Conservation (phyloP, 2,797 vertebrate species). For the Graptemys geographica region DNA sequence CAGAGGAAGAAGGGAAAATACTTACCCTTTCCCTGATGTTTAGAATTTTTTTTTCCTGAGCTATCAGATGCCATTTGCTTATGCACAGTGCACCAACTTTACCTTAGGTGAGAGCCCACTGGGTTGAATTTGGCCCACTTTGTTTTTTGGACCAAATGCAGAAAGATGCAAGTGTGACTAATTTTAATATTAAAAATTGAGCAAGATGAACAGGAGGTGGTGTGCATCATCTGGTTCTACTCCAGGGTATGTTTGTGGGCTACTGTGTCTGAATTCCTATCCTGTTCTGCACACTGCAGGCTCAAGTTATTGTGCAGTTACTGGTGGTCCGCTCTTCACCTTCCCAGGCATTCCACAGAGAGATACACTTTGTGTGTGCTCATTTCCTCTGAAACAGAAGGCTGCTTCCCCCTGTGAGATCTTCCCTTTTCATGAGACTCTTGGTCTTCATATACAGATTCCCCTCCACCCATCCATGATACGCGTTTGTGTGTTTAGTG, state of each 20-base stretch:
- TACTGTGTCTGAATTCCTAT: neutral
- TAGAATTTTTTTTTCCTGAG: neutral
- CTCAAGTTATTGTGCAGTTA: neutral
- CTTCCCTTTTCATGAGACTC: neutral
- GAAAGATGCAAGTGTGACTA: accelerated
- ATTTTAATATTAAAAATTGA: accelerated
- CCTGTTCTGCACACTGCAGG: neutral
- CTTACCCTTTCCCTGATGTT: constrained; percentile 45
- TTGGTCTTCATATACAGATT: neutral
- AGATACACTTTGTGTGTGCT: neutral
- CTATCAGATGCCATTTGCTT: constrained; percentile 43
- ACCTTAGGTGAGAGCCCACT: constrained; percentile 14
- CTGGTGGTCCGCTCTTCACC: neutral
- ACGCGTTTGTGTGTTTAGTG: accelerated
- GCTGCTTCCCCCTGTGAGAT: accelerated
- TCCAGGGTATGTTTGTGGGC: neutral
- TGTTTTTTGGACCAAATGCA: neutral
- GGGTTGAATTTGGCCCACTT: neutral
- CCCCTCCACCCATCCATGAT: neutral
- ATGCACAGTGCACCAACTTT: neutral
- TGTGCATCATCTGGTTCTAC: accelerated
- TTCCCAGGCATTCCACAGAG: accelerated
- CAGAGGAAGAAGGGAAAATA: constrained; percentile 51
- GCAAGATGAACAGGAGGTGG: accelerated
- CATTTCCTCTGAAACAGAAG: neutral